Conservation (phyloP, 2,797 vertebrate genomes). For the Melanogrammus aeglefinus region DNA sequence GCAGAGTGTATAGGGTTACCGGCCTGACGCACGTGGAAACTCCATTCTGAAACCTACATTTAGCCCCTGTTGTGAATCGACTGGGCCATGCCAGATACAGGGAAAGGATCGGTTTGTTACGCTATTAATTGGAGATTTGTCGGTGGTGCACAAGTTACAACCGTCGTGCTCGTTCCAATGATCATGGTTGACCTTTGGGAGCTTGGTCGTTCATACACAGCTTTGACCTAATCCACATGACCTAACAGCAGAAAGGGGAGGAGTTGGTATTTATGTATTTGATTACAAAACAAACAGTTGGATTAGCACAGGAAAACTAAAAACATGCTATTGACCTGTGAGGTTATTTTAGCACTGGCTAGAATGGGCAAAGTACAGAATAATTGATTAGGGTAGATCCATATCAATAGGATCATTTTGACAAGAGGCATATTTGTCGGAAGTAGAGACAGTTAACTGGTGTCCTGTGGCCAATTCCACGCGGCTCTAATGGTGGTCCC, state of each 20-base stretch:
- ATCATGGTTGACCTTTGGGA: neutral
- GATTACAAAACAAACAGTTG: conserved; percentile 22
- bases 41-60: neutral
- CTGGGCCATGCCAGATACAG: neutral
- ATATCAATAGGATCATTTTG: conserved; percentile 43
- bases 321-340: conserved; percentile 31
- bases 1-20: neutral
- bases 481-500: conserved; percentile 31
- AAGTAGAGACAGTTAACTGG: conserved; percentile 27
- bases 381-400: conserved; percentile 37
- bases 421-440: conserved; percentile 41
- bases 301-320: conserved; percentile 23
- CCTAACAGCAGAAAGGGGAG: neutral
- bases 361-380: conserved; percentile 35
- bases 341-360: conserved; percentile 36
- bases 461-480: conserved; percentile 34
- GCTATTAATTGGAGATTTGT: neutral
- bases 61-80: neutral
- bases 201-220: conserved; percentile 1
- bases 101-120: neutral
- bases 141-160: neutral
- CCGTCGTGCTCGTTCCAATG: neutral
- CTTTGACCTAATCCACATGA: neutral
- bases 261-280: conserved; percentile 6
- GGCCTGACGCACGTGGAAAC: neutral